Evolutionary conservation across 2,113 vertebrate species (phyloP).

Genomic region (Myrmecophaga tridactyla): DNA sequence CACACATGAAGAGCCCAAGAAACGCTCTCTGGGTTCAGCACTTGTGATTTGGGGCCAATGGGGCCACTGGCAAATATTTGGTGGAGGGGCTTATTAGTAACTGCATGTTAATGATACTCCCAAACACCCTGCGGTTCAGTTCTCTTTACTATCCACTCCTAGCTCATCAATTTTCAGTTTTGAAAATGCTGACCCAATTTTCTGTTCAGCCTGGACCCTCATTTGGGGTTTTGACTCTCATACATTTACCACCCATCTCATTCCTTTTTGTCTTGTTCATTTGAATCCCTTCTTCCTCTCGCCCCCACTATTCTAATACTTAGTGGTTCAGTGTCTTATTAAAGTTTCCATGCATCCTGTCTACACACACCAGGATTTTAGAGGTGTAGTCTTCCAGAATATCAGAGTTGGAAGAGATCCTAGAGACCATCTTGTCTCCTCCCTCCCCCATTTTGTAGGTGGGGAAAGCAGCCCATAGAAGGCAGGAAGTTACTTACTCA

Average conservation of each 20-base stretch:
- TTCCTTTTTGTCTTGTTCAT: neutral
- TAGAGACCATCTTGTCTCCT: neutral
- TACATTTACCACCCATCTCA: neutral
- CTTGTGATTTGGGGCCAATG: neutral
- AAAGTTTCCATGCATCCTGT: neutral
- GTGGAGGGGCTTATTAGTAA: neutral
- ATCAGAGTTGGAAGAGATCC: constrained; percentile 26
- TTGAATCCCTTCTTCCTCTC: neutral
- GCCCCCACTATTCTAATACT: neutral
- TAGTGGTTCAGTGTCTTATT: neutral
- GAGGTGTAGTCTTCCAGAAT: constrained; percentile 10
- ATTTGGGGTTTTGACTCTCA: neutral
- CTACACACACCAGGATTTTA: constrained; percentile 1
- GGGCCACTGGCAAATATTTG: neutral
- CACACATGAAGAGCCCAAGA: constrained; percentile 5
- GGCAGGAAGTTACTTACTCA: constrained; percentile 66
- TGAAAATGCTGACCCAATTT: neutral
- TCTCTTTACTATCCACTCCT: neutral
- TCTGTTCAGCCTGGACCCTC: neutral
- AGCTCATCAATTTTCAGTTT: neutral
- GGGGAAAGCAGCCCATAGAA: constrained; percentile 22
- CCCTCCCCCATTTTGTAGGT: constrained; percentile 9
- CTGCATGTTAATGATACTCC: neutral
- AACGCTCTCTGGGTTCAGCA: neutral
- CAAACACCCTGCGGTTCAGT: neutral